Evolutionary conservation across 2,113 vertebrate species (phyloP).

Genomic region (Psilopsiagon aymara): DNA sequence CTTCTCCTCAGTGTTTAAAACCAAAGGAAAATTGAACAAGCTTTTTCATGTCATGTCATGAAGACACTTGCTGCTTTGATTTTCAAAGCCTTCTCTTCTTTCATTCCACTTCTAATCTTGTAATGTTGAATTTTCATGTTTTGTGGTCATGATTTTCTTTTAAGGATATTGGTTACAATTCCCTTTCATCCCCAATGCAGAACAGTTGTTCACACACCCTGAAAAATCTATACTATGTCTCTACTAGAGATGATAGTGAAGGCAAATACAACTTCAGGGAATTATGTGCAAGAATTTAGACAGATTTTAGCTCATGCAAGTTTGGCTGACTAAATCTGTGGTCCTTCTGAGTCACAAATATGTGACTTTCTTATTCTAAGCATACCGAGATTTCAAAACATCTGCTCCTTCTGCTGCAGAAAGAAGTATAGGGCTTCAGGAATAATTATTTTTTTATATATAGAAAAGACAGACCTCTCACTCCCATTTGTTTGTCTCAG

Average conservation of each 20-base stretch:
- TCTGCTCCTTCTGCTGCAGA: neutral
- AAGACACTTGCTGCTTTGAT: conserved; percentile 25
- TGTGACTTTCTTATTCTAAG: neutral
- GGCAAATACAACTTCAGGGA: neutral
- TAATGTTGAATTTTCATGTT: conserved; percentile 1
- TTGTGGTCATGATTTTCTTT: neutral
- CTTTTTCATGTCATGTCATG: neutral
- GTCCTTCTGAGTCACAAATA: neutral
- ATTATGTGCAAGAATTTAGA: neutral
- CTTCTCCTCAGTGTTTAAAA: neutral
- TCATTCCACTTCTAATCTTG: conserved; percentile 10
- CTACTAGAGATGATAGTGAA: neutral
- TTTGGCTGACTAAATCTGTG: neutral
- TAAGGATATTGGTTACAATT: neutral
- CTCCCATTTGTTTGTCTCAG: neutral
- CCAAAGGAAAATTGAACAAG: neutral
- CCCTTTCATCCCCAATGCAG: conserved; percentile 8
- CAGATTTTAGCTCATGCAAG: neutral
- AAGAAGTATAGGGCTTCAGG: neutral
- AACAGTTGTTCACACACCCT: neutral
- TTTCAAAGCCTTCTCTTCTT: conserved; percentile 45
- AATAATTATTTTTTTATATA: neutral
- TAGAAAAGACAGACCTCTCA: neutral
- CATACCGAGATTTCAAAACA: neutral
- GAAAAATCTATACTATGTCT: neutral